Percentiles rank a stretch among this genome's conserved stretches.
phyloP scores from a whole-genome alignment of 2,113 vertebrate species.

The Apteryx owenii region DNA sequence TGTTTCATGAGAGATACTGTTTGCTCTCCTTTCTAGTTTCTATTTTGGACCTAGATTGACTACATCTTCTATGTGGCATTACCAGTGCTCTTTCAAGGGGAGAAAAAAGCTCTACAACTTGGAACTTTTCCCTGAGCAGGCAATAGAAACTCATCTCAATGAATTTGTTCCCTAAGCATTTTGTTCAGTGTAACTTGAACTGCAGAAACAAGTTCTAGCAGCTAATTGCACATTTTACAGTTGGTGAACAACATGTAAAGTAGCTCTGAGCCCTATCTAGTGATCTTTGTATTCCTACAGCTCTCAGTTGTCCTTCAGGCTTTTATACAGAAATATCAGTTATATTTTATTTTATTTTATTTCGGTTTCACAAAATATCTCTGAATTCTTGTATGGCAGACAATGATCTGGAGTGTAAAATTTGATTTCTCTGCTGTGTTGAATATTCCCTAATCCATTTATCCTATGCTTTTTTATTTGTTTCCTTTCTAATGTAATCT shows the following conservation, averaged over 20 bases:
- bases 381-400: not conserved
- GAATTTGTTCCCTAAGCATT: not conserved
- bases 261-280: fast-evolving
- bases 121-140: not conserved
- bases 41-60: not conserved
- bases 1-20: not conserved
- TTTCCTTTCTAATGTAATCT: not conserved
- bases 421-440: not conserved
- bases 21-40: not conserved
- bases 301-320: not conserved
- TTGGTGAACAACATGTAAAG: not conserved
- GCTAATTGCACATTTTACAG: not conserved
- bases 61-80: not conserved
- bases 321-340: not conserved
- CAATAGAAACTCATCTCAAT: not conserved
- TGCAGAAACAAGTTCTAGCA: not conserved
- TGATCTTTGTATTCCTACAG: not conserved
- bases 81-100: not conserved
- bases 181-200: not conserved
- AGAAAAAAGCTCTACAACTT: not conserved
- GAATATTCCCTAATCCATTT: not conserved
- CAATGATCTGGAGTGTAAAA: not conserved
- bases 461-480: not conserved
- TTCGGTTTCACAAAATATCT: not conserved
- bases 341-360: not conserved